Evolutionary conservation across 2,797 vertebrate species (phyloP).

Genomic region (Gallirallus australis): DNA sequence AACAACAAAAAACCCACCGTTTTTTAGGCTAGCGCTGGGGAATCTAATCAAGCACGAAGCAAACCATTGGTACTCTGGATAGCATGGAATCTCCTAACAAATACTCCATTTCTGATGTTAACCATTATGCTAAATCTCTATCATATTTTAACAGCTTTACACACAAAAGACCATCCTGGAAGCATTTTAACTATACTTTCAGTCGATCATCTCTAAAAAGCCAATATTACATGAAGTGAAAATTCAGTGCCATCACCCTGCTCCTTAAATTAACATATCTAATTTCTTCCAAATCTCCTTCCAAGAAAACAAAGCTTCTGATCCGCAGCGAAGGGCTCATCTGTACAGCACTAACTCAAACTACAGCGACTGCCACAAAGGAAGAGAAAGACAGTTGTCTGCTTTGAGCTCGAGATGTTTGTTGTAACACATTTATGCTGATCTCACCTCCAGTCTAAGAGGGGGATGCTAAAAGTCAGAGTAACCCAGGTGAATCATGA

Average conservation of each 20-base stretch:
- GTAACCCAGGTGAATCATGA: neutral
- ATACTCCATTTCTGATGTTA: neutral
- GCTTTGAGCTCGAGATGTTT: neutral
- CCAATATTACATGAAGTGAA: neutral
- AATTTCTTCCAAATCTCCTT: conserved; percentile 21
- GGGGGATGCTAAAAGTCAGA: neutral
- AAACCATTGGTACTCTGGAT: neutral
- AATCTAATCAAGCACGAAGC: neutral
- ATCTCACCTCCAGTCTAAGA: neutral
- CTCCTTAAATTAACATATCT: conserved; percentile 24
- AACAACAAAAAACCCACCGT: neutral
- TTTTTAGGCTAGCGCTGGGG: neutral
- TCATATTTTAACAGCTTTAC: neutral
- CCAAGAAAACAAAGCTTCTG: conserved; percentile 6
- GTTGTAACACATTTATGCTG: neutral
- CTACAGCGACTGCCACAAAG: neutral
- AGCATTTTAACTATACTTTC: neutral
- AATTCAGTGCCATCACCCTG: neutral
- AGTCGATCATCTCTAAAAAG: conserved; percentile 8
- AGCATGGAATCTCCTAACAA: neutral
- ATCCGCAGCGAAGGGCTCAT: neutral
- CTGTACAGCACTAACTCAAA: neutral
- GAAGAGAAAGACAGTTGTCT: neutral
- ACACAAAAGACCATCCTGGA: neutral
- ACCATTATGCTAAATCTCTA: neutral